Conservation (phyloP, 2,797 vertebrate genomes). For the Fratercula arctica region DNA sequence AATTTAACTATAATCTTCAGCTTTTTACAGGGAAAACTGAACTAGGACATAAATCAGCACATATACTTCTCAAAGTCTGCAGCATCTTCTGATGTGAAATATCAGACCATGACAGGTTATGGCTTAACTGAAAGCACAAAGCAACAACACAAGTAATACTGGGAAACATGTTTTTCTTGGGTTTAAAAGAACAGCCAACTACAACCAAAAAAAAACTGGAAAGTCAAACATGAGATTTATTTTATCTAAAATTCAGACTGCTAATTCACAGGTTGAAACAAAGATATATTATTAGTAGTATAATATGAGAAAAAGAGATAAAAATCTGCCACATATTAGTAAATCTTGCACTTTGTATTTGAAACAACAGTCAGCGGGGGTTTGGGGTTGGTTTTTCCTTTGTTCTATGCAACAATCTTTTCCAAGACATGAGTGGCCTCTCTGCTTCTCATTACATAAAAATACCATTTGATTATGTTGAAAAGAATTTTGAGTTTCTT, state of each 20-base stretch:
- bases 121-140: background rate
- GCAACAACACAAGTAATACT: background rate
- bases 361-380: rapidly evolving
- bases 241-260: background rate
- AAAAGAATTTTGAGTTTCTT: background rate
- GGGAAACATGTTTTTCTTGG: background rate
- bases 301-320: background rate
- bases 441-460: background rate
- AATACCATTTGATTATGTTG: background rate
- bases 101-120: background rate
- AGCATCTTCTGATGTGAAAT: background rate
- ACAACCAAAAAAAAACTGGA: background rate
- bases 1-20: background rate
- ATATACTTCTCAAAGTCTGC: background rate
- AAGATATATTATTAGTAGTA: background rate
- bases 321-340: background rate
- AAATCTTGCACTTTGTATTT: background rate
- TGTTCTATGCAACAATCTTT: background rate
- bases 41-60: background rate
- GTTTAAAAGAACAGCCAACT: background rate
- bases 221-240: background rate
- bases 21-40: background rate
- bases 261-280: background rate
- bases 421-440: background rate
- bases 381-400: background rate